These are phyloP conservation scores for Ethmia dodecea DNA, from an alignment of 2,888 invertebrate genomes.

Conservation along the genomic window DNA sequence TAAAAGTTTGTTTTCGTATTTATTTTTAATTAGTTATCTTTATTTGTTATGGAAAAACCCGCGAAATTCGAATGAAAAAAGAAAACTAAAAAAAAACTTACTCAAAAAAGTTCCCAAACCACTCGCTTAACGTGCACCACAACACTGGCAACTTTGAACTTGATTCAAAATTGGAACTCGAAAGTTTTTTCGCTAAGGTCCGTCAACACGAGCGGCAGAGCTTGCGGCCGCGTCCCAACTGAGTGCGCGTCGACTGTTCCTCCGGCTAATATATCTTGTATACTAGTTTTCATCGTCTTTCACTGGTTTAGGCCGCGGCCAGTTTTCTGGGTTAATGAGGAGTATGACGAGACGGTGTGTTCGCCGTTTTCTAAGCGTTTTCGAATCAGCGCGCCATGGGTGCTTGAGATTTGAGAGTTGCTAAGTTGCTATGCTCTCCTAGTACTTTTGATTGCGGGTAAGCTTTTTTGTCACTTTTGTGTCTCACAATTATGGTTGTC, in stretches of 20 bases:
- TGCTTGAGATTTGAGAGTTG: slow-evolving; percentile 38
- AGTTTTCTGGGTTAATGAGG: slow-evolving; percentile 75
- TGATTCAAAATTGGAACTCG: slow-evolving; percentile 25
- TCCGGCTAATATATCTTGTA: slow-evolving; percentile 67
- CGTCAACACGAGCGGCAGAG: slow-evolving; percentile 33
- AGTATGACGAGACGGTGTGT: slow-evolving; percentile 46
- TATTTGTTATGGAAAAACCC: too few species aligned
- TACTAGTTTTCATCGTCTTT: slow-evolving; percentile 72
- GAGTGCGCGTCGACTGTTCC: slow-evolving; percentile 29
- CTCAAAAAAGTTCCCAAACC: slow-evolving; percentile 42
- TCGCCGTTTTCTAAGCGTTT: slow-evolving; percentile 68
- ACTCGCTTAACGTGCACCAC: slow-evolving; percentile 36
- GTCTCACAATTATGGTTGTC: too few species aligned
- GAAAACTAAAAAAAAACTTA: slow-evolving; percentile 34
- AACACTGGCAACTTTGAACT: slow-evolving; percentile 23
- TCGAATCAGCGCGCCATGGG: slow-evolving; percentile 55
- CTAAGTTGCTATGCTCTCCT: slow-evolving; percentile 50
- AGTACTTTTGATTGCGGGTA: slow-evolving; percentile 26
- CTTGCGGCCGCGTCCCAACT: slow-evolving; percentile 41
- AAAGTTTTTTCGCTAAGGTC: slow-evolving; percentile 10
- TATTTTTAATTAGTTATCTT: too few species aligned
- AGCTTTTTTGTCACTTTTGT: slow-evolving; percentile 8
- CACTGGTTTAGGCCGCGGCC: slow-evolving; percentile 55
- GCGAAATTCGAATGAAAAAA: too few species aligned
- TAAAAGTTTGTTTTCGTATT: too few species aligned